phyloP scores from a whole-genome alignment of 2,113 vertebrate species.

The Suricata suricatta region DNA sequence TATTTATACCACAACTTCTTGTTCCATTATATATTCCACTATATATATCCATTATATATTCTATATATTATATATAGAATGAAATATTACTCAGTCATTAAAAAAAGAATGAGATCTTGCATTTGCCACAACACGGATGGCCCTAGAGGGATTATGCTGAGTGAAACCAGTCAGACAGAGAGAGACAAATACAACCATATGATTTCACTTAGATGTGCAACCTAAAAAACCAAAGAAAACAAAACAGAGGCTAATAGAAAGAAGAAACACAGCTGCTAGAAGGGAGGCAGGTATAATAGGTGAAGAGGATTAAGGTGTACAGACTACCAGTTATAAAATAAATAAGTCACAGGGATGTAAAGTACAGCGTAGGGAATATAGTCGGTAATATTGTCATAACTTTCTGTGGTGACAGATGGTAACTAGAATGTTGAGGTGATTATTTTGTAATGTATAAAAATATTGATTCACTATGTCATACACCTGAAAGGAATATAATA shows the following conservation, averaged over 20 bases:
- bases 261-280: not conserved
- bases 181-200: not conserved
- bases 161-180: not conserved
- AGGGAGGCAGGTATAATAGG: not conserved
- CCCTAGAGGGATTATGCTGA: not conserved
- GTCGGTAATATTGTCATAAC: not conserved
- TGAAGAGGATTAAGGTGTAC: not conserved
- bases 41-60: too few species aligned
- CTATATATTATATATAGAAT: not conserved
- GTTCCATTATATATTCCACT: too few species aligned
- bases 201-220: not conserved
- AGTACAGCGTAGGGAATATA: not conserved
- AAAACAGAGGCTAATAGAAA: not conserved
- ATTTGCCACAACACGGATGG: not conserved
- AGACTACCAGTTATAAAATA: not conserved
- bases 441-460: not conserved
- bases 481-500: not conserved
- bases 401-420: not conserved
- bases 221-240: not conserved
- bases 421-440: not conserved
- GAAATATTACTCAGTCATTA: not conserved
- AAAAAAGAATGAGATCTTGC: not conserved
- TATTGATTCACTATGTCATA: not conserved
- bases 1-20: too few species aligned
- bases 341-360: not conserved